These are phyloP conservation scores for Tridacna gigas DNA, from an alignment of 2,888 invertebrate species.

Conservation along the genomic window DNA sequence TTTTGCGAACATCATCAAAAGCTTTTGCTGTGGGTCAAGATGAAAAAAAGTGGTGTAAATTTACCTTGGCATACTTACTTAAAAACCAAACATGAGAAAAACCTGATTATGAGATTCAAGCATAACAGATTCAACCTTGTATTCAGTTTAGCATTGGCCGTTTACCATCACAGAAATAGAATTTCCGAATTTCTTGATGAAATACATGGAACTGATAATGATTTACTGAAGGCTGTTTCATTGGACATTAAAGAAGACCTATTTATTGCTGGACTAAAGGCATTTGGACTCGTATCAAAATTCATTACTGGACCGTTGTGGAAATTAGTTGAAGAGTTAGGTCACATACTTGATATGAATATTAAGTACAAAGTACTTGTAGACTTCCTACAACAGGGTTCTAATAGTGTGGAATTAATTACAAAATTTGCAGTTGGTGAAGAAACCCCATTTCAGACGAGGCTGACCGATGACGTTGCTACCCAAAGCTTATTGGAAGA, in stretches of 20 bases:
- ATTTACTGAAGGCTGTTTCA: constrained; percentile 30
- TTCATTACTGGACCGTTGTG: constrained; percentile 37
- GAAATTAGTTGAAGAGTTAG: constrained; percentile 34
- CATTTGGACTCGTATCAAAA: constrained; percentile 32
- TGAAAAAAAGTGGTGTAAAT: constrained; percentile 46
- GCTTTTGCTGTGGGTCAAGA: constrained; percentile 44
- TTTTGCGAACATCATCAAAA: constrained; percentile 47
- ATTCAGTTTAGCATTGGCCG: constrained; percentile 21
- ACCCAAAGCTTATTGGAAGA: constrained; percentile 12
- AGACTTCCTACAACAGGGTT: constrained; percentile 13
- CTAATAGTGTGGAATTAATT: neutral
- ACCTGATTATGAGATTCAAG: constrained; percentile 19
- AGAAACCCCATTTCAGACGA: constrained; percentile 24
- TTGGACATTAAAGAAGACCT: constrained; percentile 35
- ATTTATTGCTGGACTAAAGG: constrained; percentile 30
- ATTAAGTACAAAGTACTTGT: constrained; percentile 18
- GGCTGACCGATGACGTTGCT: neutral
- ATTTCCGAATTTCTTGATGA: constrained; percentile 14
- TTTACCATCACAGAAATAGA: constrained; percentile 10
- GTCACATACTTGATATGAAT: constrained; percentile 42
- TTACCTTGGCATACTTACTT: constrained; percentile 35
- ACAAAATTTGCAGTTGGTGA: constrained; percentile 24
- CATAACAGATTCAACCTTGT: constrained; percentile 38
- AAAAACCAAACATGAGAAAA: constrained; percentile 20
- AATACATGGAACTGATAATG: constrained; percentile 32